Conservation (phyloP, 2,797 vertebrate species). For the Cyprinella venusta region DNA sequence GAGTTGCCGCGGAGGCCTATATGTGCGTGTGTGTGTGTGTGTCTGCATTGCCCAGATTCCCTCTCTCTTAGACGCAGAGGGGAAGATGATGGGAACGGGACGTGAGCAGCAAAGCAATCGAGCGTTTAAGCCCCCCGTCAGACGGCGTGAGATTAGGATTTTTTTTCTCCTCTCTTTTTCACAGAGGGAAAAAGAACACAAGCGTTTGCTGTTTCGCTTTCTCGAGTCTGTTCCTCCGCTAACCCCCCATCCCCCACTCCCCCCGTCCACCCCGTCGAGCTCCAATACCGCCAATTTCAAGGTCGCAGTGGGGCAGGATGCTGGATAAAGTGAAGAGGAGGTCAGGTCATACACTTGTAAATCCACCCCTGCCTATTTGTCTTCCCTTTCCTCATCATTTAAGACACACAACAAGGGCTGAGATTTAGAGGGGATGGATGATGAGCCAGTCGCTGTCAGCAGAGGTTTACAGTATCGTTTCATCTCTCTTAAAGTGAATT, state of each 20-base stretch:
- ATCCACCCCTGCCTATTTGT: slow-evolving; percentile 65
- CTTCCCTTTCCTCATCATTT: slow-evolving; percentile 73
- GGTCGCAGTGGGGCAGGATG: slow-evolving; percentile 73
- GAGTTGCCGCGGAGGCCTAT: slow-evolving; percentile 38
- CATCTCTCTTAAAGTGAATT: slow-evolving; percentile 39
- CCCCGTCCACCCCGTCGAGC: slow-evolving; percentile 69
- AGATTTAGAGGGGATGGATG: slow-evolving; percentile 68
- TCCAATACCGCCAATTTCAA: slow-evolving; percentile 75
- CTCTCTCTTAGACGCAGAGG: slow-evolving; percentile 75
- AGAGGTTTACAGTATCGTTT: slow-evolving; percentile 44
- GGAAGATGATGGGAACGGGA: slow-evolving; percentile 80
- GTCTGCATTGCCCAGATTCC: slow-evolving; percentile 76
- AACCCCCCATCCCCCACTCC: slow-evolving; percentile 54
- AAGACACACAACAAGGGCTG: slow-evolving; percentile 67
- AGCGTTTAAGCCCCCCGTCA: slow-evolving; percentile 83
- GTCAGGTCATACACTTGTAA: slow-evolving; percentile 69
- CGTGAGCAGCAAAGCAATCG: slow-evolving; percentile 84
- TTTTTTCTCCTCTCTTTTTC: slow-evolving; percentile 70
- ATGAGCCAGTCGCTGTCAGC: slow-evolving; percentile 35
- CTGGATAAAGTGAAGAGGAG: slow-evolving; percentile 74
- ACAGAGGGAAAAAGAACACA: slow-evolving; percentile 69
- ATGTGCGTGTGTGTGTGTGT: slow-evolving; percentile 62
- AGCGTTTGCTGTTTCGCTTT: slow-evolving; percentile 69
- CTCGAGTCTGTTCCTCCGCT: slow-evolving; percentile 14
- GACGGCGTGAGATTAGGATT: slow-evolving; percentile 80